Conservation (phyloP, 2,797 vertebrate species). For the Gymnothorax reevesii region DNA sequence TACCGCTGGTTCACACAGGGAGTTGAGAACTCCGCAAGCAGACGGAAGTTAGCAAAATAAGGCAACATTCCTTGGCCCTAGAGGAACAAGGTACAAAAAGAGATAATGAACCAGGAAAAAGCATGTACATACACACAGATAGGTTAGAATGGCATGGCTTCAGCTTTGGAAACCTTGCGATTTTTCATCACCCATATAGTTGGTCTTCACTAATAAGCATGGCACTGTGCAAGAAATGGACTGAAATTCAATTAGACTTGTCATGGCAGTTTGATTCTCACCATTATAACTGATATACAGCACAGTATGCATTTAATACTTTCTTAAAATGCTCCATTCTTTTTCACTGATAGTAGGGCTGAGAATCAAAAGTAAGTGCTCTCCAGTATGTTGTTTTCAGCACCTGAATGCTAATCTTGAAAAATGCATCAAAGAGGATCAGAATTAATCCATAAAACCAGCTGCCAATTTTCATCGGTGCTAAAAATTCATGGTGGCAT, state of each 20-base stretch:
- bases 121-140: background rate
- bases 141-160: background rate
- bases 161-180: background rate
- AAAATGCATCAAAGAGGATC: no score
- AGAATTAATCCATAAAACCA: no score
- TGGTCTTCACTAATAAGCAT: background rate
- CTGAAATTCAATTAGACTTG: background rate
- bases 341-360: background rate
- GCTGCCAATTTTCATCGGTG: no score
- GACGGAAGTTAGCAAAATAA: conserved; percentile 95
- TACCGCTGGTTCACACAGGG: conserved; percentile 99
- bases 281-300: background rate
- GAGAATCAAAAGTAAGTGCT: no score
- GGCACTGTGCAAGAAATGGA: background rate
- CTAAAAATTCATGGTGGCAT: no score
- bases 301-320: background rate
- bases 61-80: conserved; percentile 86
- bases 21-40: conserved; percentile 96
- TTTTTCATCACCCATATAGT: background rate
- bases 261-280: background rate
- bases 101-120: conserved; percentile 65
- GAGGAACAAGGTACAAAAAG: conserved; percentile 64
- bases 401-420: no score
- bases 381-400: no score
- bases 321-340: background rate